phyloP scores from a whole-genome alignment of 1,140 invertebrate genomes.

The Drosophila parvula region DNA sequence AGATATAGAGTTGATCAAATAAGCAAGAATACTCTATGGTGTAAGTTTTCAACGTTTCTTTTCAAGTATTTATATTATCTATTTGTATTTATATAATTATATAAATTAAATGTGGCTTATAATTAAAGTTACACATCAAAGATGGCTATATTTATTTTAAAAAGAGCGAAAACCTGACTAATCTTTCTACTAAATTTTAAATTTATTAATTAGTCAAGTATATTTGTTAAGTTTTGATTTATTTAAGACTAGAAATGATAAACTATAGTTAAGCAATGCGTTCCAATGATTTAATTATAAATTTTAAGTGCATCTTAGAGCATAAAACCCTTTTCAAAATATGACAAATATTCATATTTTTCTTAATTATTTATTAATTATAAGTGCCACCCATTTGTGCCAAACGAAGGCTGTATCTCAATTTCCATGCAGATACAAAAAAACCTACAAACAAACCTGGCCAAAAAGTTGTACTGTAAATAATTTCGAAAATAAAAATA shows the following conservation, averaged over 20 bases:
- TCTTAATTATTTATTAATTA: background rate
- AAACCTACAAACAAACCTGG: conserved; percentile 4
- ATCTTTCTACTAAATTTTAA: too few relatives aligned
- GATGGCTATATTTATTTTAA: too few relatives aligned
- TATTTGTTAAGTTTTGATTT: background rate
- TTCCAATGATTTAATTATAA: background rate
- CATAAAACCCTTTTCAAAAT: background rate
- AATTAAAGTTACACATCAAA: too few relatives aligned
- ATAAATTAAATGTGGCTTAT: too few relatives aligned
- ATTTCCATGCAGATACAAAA: background rate
- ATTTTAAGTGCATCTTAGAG: background rate
- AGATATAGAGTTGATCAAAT: too few relatives aligned
- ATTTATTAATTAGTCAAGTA: too few relatives aligned
- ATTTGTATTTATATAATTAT: too few relatives aligned
- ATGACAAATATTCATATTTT: background rate
- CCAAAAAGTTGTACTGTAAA: conserved; percentile 30
- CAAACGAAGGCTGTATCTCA: background rate
- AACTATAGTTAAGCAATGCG: background rate
- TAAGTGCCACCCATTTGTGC: background rate
- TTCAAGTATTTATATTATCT: too few relatives aligned
- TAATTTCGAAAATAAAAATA: conserved; percentile 61
- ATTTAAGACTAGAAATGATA: background rate
- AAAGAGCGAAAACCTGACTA: too few relatives aligned
- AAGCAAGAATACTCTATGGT: too few relatives aligned
- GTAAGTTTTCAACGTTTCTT: too few relatives aligned